Percentiles rank a stretch among this genome's conserved stretches.
These are phyloP conservation scores for Alethe castanea DNA, from an alignment of 2,113 vertebrate species.

Conservation along the genomic window DNA sequence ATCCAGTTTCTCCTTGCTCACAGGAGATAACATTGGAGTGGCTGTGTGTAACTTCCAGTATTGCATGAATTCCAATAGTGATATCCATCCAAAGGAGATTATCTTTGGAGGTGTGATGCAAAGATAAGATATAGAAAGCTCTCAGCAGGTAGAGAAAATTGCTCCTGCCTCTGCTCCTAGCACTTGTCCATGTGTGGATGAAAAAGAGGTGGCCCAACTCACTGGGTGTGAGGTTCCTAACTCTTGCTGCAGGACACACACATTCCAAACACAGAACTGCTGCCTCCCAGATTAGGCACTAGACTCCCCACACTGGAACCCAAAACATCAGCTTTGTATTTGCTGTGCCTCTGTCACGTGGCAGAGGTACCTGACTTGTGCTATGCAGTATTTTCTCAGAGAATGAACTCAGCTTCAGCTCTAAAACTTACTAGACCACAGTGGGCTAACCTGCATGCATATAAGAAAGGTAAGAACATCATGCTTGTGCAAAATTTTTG, in stretches of 20 bases:
- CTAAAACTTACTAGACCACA: neutral
- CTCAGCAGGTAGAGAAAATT: neutral
- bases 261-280: neutral
- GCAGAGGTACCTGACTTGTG: neutral
- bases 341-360: neutral
- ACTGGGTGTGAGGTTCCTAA: neutral
- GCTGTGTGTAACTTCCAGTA: neutral
- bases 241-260: neutral
- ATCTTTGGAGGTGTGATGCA: neutral
- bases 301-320: neutral
- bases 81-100: neutral
- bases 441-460: neutral
- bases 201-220: fast-evolving
- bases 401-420: fast-evolving
- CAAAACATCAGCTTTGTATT: neutral
- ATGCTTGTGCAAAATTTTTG: neutral
- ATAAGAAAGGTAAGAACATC: neutral
- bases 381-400: neutral
- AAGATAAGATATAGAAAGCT: neutral
- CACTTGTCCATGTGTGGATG: neutral
- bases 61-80: neutral
- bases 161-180: neutral
- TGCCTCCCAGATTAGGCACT: neutral
- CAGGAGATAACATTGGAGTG: neutral
- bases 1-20: neutral